phyloP scores from a whole-genome alignment of 2,797 vertebrate genomes.

The Petrocephalus schoutedeni region DNA sequence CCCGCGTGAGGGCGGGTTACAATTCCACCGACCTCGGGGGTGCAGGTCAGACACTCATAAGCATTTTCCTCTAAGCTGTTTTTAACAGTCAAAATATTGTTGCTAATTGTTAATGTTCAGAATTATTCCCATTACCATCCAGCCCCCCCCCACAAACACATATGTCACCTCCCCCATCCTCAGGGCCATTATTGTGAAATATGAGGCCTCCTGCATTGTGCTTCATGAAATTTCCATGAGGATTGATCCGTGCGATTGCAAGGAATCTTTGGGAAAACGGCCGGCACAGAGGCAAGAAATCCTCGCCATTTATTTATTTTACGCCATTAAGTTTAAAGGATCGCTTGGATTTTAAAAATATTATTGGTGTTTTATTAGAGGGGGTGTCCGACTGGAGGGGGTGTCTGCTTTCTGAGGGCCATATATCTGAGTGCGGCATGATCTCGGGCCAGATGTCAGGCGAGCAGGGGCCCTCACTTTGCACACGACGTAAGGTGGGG shows the following conservation, averaged over 20 bases:
- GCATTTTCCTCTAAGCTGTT: not conserved
- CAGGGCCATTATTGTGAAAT: slow-evolving; percentile 73
- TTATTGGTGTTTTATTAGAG: not conserved
- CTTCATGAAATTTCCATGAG: slow-evolving; percentile 77
- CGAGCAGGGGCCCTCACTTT: not conserved
- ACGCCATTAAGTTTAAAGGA: slow-evolving; percentile 67
- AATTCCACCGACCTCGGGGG: not conserved
- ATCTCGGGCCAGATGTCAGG: not conserved
- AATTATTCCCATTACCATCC: slow-evolving; percentile 27
- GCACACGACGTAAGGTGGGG: not conserved
- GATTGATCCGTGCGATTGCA: slow-evolving; percentile 73
- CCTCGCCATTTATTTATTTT: slow-evolving; percentile 61
- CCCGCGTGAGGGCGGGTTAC: not conserved
- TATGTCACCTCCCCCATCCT: slow-evolving; percentile 53
- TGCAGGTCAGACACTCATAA: not conserved
- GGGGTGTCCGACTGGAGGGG: not conserved
- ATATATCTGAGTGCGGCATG: not conserved
- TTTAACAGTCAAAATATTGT: not conserved
- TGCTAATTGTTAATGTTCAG: slow-evolving; percentile 24
- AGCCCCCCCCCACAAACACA: not conserved
- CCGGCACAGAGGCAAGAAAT: slow-evolving; percentile 32
- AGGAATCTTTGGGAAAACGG: slow-evolving; percentile 63
- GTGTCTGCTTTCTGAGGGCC: not conserved
- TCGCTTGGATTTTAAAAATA: slow-evolving; percentile 57
- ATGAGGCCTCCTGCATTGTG: slow-evolving; percentile 67